These are phyloP conservation scores for Enteromius treurensis DNA, from an alignment of 2,797 vertebrate genomes.

Conservation along the genomic window DNA sequence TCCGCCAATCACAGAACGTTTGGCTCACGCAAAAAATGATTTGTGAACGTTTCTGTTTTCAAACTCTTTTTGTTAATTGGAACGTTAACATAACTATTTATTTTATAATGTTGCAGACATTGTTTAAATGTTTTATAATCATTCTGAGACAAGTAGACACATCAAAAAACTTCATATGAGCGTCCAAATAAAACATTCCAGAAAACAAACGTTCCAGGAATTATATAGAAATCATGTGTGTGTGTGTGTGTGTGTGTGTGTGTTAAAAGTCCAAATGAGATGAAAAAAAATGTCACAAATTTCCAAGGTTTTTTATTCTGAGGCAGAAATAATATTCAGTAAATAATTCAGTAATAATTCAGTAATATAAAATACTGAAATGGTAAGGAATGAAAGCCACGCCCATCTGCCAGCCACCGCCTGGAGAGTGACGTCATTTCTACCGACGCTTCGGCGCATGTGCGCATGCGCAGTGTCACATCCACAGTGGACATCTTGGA, in stretches of 20 bases:
- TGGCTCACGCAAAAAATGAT: background rate
- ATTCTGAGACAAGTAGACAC: background rate
- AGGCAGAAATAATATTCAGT: background rate
- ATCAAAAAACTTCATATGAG: too few species aligned
- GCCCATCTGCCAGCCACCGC: background rate
- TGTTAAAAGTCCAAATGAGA: too few species aligned
- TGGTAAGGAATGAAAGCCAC: background rate
- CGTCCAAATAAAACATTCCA: too few species aligned
- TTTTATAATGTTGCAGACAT: background rate
- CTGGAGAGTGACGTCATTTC: constrained; percentile 64
- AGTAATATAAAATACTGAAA: too few species aligned
- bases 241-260: too few species aligned
- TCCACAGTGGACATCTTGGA: constrained; percentile 76
- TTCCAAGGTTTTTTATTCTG: too few species aligned
- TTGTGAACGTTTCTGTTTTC: background rate
- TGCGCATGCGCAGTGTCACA: constrained; percentile 50
- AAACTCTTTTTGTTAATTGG: background rate
- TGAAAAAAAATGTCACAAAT: too few species aligned
- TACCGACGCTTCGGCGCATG: constrained; percentile 62
- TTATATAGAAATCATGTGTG: background rate
- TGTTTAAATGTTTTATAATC: background rate
- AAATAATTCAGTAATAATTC: too few species aligned
- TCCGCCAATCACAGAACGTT: background rate
- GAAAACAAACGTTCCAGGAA: background rate
- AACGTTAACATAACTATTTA: background rate